These are phyloP conservation scores for Phenganax marumi DNA, from an alignment of 92 coral and sea anemone genomes.

Conservation along the genomic window DNA sequence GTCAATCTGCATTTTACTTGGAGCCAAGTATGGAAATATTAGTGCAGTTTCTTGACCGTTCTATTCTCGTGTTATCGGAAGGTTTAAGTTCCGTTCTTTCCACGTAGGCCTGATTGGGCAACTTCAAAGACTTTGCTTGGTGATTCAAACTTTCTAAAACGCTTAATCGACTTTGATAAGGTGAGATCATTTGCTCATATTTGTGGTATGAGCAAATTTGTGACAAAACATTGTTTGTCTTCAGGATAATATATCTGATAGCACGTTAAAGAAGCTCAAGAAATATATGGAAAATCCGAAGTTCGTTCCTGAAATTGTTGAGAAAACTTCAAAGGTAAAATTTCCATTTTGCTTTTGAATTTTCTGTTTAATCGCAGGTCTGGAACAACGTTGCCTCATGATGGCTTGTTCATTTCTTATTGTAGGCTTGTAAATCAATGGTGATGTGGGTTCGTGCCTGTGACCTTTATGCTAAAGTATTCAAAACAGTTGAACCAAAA, in stretches of 20 bases:
- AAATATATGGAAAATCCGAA: constrained; percentile 97
- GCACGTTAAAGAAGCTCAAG: constrained; percentile 79
- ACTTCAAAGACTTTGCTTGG: constrained; percentile 84
- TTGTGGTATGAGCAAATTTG: not conserved
- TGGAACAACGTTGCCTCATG: not conserved
- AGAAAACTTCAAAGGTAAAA: constrained; percentile 87
- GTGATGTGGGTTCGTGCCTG: constrained; percentile 99
- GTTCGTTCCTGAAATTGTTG: constrained; percentile 89
- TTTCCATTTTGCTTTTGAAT: not conserved
- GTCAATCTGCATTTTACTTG: constrained; percentile 88
- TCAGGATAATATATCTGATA: constrained; percentile 87
- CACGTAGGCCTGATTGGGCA: constrained; percentile 92
- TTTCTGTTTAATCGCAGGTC: not conserved
- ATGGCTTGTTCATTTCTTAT: not conserved
- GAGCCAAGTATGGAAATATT: constrained; percentile 69
- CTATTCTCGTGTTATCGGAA: not conserved
- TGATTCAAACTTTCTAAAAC: constrained; percentile 80
- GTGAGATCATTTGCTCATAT: constrained; percentile 24
- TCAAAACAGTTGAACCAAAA: constrained; percentile 92
- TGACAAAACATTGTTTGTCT: not conserved
- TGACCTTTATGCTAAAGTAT: constrained; percentile 94
- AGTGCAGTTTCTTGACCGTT: not conserved
- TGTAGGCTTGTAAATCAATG: constrained; percentile 92
- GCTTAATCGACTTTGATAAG: constrained; percentile 92
- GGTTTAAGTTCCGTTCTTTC: not conserved